phyloP scores from a whole-genome alignment of 2,113 vertebrate genomes.

The Crotalus helleri region DNA sequence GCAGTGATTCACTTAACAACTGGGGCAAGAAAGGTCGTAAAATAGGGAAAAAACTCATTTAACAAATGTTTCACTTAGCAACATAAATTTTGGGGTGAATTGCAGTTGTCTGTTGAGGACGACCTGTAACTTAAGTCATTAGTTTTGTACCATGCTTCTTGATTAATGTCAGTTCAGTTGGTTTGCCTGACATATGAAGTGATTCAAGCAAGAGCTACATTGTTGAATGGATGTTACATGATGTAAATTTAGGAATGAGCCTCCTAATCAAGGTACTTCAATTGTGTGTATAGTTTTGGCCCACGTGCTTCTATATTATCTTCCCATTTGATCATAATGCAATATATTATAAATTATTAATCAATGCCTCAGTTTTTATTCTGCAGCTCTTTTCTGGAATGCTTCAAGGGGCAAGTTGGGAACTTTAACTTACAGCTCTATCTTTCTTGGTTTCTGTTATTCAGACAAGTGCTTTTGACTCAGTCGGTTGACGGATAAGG shows the following conservation, averaged over 20 bases:
- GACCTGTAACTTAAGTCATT: not conserved
- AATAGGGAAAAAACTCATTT: too few relatives aligned
- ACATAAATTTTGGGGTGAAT: too few relatives aligned
- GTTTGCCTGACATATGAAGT: not conserved
- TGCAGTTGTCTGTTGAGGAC: too few relatives aligned
- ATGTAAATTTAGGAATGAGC: not conserved
- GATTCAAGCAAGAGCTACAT: not conserved
- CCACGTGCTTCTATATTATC: fast-evolving
- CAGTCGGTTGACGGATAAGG: not conserved
- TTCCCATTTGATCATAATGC: not conserved
- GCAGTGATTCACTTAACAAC: too few relatives aligned
- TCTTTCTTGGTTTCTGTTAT: not conserved
- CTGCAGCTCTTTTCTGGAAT: not conserved
- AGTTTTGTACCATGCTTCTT: not conserved
- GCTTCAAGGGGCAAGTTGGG: not conserved
- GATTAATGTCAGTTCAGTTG: not conserved
- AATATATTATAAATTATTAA: not conserved
- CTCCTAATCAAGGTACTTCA: not conserved
- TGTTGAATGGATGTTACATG: not conserved
- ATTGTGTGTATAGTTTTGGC: not conserved
- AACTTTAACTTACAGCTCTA: not conserved
- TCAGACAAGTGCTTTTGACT: not conserved
- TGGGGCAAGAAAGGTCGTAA: too few relatives aligned
- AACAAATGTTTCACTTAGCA: too few relatives aligned
- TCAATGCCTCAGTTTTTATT: not conserved